Percentiles rank a stretch among this genome's conserved stretches.
Evolutionary conservation across 1,140 invertebrate species (phyloP).

Genomic region (Glomeris maerens): DNA sequence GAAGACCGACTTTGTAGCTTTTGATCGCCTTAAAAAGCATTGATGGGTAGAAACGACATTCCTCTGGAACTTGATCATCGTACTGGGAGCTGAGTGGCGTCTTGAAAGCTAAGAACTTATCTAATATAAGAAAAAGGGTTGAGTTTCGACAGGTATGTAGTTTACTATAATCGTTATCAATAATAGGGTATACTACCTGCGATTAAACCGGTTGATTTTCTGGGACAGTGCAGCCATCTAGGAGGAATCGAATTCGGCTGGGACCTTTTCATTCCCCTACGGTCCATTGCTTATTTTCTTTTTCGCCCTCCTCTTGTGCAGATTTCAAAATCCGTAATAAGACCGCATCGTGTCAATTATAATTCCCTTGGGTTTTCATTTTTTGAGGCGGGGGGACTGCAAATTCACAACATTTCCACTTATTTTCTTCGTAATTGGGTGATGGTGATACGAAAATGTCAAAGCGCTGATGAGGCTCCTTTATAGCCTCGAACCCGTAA

Average conservation of each 20-base stretch:
- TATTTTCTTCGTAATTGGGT: no score
- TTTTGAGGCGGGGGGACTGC: no score
- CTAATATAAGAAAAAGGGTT: conserved; percentile 19
- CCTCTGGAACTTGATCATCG: conserved; percentile 62
- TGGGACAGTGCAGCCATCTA: conserved; percentile 81
- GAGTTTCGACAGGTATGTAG: conserved; percentile 4
- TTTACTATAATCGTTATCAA: conserved; percentile 2
- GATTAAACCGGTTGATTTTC: conserved; percentile 59
- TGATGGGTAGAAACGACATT: conserved; percentile 60
- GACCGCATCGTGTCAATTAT: no score
- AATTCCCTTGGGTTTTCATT: no score
- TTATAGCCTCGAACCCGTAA: no score
- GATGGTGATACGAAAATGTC: no score
- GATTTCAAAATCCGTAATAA: no score
- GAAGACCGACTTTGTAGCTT: conserved; percentile 45
- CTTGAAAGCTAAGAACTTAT: conserved; percentile 66
- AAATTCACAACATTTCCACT: no score
- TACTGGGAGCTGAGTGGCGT: conserved; percentile 66
- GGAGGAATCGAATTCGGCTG: conserved; percentile 47
- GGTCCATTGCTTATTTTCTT: not conserved
- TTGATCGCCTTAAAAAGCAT: conserved; percentile 65
- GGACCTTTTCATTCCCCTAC: not conserved
- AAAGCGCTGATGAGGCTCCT: no score
- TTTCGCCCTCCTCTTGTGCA: no score
- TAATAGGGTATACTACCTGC: conserved; percentile 39